Percentiles rank a stretch among this genome's conserved stretches.
phyloP scores from a whole-genome alignment of 2,797 vertebrate species.

The Lates japonicus region DNA sequence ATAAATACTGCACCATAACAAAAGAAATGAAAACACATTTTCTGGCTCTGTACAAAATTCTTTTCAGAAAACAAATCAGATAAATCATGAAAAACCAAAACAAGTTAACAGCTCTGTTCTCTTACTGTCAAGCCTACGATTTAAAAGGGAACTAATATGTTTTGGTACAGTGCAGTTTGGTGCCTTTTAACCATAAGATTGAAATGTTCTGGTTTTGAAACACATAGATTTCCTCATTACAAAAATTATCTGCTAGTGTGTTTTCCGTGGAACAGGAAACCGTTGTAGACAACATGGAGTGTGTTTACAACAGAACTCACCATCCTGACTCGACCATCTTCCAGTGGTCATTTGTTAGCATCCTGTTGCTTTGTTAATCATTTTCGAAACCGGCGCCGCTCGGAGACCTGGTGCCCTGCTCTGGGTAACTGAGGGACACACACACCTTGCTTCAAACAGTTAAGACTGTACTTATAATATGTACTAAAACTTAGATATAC shows the following conservation, averaged over 20 bases:
- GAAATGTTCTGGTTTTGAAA: neutral
- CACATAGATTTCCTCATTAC: neutral
- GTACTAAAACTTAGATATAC: neutral
- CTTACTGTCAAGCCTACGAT: too few species aligned
- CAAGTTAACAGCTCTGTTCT: too few species aligned
- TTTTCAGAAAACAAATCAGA: too few species aligned
- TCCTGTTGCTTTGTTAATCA: conserved; percentile 98
- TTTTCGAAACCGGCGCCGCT: conserved; percentile 97
- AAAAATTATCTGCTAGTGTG: neutral
- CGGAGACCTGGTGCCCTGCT: conserved; percentile 92
- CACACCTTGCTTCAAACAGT: neutral
- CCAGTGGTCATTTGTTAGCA: conserved; percentile 99
- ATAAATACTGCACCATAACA: too few species aligned
- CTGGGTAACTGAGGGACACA: conserved; percentile 90
- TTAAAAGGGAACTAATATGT: neutral
- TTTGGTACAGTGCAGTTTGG: neutral
- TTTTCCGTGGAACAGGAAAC: neutral
- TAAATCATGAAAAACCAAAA: too few species aligned
- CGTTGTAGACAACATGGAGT: neutral
- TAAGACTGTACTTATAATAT: neutral
- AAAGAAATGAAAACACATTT: too few species aligned
- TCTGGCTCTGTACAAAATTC: too few species aligned
- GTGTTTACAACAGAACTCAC: conserved; percentile 84
- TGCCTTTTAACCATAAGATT: neutral
- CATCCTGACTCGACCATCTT: conserved; percentile 99